These are phyloP conservation scores for Tachyglossus aculeatus DNA, from an alignment of 2,797 vertebrate genomes.

Conservation along the genomic window DNA sequence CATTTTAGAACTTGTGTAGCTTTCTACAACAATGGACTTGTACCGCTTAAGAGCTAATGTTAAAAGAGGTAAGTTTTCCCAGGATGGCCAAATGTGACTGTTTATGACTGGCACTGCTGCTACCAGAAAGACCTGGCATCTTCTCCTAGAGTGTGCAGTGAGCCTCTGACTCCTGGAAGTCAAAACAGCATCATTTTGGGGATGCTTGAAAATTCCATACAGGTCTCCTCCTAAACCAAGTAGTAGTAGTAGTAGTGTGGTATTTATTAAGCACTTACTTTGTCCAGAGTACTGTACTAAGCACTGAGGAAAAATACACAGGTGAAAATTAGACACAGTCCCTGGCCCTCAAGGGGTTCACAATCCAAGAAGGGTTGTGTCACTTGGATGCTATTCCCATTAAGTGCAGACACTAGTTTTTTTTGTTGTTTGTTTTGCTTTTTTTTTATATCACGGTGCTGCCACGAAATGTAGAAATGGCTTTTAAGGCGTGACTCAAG, in stretches of 20 bases:
- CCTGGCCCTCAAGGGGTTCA: too few species aligned
- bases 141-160: not conserved
- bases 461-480: not conserved
- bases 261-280: too few species aligned
- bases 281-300: too few species aligned
- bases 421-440: too few species aligned
- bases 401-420: too few species aligned
- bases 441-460: not conserved
- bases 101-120: not conserved
- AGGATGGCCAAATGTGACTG: slow-evolving; percentile 21
- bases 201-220: not conserved
- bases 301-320: too few species aligned
- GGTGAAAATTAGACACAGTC: too few species aligned
- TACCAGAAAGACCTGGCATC: not conserved
- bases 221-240: slow-evolving; percentile 37
- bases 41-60: slow-evolving; percentile 14
- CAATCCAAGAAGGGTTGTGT: too few species aligned
- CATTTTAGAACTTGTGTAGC: slow-evolving; percentile 45
- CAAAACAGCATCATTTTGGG: not conserved
- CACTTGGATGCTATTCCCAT: too few species aligned
- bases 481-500: not conserved
- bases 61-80: slow-evolving; percentile 40
- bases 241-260: too few species aligned
- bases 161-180: accelerated
- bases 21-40: slow-evolving; percentile 20